phyloP scores from a whole-genome alignment of 2,888 invertebrate species.

The Neocrepidodera transversa region DNA sequence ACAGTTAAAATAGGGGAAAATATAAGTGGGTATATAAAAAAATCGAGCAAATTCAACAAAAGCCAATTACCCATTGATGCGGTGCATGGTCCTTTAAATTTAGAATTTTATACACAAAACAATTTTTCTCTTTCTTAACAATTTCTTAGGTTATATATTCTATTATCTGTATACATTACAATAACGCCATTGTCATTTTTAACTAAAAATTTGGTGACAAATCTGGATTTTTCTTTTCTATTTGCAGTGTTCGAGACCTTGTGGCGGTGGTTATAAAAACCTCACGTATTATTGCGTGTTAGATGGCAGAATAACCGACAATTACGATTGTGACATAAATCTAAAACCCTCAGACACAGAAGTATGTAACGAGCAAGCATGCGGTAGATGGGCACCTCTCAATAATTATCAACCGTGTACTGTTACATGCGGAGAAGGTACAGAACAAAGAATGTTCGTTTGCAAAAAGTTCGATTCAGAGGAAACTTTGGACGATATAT shows the following conservation, averaged over 20 bases:
- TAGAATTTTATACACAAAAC: too few species aligned
- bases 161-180: too few species aligned
- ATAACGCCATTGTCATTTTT: too few species aligned
- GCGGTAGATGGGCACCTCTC: slow-evolving; percentile 64
- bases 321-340: slow-evolving; percentile 56
- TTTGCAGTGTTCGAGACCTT: slow-evolving; percentile 70
- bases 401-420: slow-evolving; percentile 63
- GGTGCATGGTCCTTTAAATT: too few species aligned
- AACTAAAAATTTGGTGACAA: too few species aligned
- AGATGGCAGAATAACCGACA: slow-evolving; percentile 61
- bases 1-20: too few species aligned
- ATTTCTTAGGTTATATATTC: too few species aligned
- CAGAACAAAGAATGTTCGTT: slow-evolving; percentile 54
- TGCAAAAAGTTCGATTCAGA: slow-evolving; percentile 55
- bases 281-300: slow-evolving; percentile 64
- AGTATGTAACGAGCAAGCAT: slow-evolving; percentile 53
- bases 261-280: slow-evolving; percentile 64
- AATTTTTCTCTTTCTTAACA: too few species aligned
- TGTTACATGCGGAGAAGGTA: slow-evolving; percentile 62
- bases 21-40: too few species aligned
- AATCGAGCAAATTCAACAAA: too few species aligned
- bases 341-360: slow-evolving; percentile 52
- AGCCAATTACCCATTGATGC: too few species aligned
- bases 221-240: slow-evolving; percentile 1
- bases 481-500: slow-evolving; percentile 45